phyloP scores from a whole-genome alignment of 2,888 invertebrate genomes.

The Hybos culiciformis region DNA sequence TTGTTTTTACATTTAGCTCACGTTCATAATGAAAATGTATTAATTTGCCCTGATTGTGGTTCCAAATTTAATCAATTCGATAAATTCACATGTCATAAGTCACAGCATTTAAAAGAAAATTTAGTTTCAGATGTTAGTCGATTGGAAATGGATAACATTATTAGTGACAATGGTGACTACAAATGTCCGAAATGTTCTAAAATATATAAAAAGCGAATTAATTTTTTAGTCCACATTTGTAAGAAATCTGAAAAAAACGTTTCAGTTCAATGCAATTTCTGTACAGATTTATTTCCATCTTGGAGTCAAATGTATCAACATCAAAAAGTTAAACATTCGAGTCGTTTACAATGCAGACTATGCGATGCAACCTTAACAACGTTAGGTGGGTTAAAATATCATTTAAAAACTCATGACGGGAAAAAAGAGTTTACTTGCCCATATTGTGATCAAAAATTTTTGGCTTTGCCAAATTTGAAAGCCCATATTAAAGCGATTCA shows the following conservation, averaged over 20 bases:
- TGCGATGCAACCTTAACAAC: slow-evolving; percentile 16
- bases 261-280: not conserved
- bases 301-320: slow-evolving; percentile 6
- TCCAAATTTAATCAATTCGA: slow-evolving; percentile 12
- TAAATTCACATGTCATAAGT: slow-evolving; percentile 12
- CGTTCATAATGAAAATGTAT: slow-evolving; percentile 11
- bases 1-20: slow-evolving; percentile 18
- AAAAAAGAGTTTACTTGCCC: slow-evolving; percentile 16
- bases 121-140: not conserved
- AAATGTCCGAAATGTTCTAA: slow-evolving; percentile 1
- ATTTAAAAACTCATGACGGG: slow-evolving; percentile 16
- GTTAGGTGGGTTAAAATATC: slow-evolving; percentile 14
- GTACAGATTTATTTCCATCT: not conserved
- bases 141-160: too few relatives aligned
- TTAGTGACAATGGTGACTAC: not conserved
- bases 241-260: not conserved
- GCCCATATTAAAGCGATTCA: slow-evolving; percentile 20
- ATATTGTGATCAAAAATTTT: slow-evolving; percentile 18
- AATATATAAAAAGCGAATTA: not conserved
- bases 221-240: slow-evolving; percentile 3
- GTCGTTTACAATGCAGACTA: slow-evolving; percentile 8
- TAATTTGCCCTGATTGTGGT: slow-evolving; percentile 16
- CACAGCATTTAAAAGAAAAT: slow-evolving; percentile 2
- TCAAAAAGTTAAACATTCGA: not conserved
- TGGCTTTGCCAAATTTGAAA: slow-evolving; percentile 14